Conservation (phyloP, 2,113 vertebrate species). For the Rana temporaria region DNA sequence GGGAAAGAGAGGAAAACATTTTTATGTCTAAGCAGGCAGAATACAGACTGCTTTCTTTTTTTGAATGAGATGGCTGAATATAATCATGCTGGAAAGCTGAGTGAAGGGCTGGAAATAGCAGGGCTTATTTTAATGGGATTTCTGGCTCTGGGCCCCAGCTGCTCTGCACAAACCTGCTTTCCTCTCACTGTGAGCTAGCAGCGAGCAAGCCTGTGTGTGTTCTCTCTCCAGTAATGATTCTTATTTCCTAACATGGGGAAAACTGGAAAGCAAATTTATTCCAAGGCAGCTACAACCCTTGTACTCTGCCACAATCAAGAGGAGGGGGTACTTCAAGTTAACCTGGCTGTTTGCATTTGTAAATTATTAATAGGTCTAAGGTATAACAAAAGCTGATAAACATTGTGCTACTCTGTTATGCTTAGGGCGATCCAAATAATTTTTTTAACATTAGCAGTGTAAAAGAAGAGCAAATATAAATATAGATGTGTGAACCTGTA, state of each 20-base stretch:
- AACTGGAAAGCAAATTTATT: slow-evolving; percentile 68
- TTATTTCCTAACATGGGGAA: slow-evolving; percentile 71
- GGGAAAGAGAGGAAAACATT: slow-evolving; percentile 69
- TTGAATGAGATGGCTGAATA: slow-evolving; percentile 75
- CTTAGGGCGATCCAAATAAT: slow-evolving; percentile 60
- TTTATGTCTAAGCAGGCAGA: slow-evolving; percentile 78
- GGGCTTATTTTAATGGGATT: slow-evolving; percentile 90
- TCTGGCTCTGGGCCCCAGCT: slow-evolving; percentile 80
- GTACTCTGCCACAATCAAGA: slow-evolving; percentile 56
- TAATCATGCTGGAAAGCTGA: slow-evolving; percentile 82
- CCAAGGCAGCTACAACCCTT: slow-evolving; percentile 64
- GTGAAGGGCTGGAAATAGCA: slow-evolving; percentile 86
- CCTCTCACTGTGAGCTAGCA: slow-evolving; percentile 76
- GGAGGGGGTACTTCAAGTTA: slow-evolving; percentile 51
- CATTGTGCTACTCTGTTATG: slow-evolving; percentile 64
- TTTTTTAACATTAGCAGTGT: too few species aligned
- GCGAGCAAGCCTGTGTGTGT: slow-evolving; percentile 57
- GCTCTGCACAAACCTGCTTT: slow-evolving; percentile 70
- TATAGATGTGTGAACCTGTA: too few species aligned
- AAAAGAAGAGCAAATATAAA: too few species aligned
- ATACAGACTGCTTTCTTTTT: slow-evolving; percentile 73
- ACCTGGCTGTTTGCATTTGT: slow-evolving; percentile 71
- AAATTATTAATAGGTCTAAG: slow-evolving; percentile 74
- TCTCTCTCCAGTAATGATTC: slow-evolving; percentile 73
- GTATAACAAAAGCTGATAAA: slow-evolving; percentile 70